phyloP scores from a whole-genome alignment of 2,888 invertebrate genomes.

The Incurvaria masculella region DNA sequence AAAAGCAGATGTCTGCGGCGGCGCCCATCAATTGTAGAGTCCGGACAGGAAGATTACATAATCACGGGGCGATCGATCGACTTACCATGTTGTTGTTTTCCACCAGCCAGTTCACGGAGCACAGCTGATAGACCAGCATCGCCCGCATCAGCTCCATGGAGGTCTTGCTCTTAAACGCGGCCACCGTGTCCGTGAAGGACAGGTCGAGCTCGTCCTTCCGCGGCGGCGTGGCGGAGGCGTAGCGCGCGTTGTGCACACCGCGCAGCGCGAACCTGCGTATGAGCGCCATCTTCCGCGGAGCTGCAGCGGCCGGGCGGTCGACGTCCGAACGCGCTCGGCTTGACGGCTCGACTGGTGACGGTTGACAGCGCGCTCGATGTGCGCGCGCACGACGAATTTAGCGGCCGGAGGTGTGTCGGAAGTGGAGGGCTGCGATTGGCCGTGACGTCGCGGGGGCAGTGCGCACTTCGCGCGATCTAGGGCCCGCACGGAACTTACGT shows the following conservation, averaged over 20 bases:
- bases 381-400: neutral
- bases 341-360: too few species aligned
- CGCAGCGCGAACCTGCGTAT: slow-evolving; percentile 40
- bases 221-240: slow-evolving; percentile 24
- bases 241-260: slow-evolving; percentile 34
- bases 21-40: too few species aligned
- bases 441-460: too few species aligned
- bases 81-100: slow-evolving; percentile 91
- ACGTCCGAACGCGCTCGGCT: too few species aligned
- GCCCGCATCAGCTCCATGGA: slow-evolving; percentile 89
- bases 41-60: too few species aligned
- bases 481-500: too few species aligned
- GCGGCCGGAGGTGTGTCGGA: slow-evolving; percentile 1
- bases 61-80: slow-evolving; percentile 12
- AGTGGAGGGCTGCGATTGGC: neutral
- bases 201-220: slow-evolving; percentile 73
- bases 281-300: slow-evolving; percentile 46
- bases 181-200: slow-evolving; percentile 82
- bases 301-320: neutral
- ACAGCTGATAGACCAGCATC: slow-evolving; percentile 88
- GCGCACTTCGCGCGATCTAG: too few species aligned
- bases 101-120: slow-evolving; percentile 83
- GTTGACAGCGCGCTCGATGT: slow-evolving; percentile 17
- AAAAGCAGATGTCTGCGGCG: slow-evolving; percentile 19
- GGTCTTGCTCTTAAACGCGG: slow-evolving; percentile 95